Evolutionary conservation across 2,888 invertebrate genomes (phyloP), one percentile per base, ranked within the genome.

Genomic region (Apoderus coryli): DNA sequence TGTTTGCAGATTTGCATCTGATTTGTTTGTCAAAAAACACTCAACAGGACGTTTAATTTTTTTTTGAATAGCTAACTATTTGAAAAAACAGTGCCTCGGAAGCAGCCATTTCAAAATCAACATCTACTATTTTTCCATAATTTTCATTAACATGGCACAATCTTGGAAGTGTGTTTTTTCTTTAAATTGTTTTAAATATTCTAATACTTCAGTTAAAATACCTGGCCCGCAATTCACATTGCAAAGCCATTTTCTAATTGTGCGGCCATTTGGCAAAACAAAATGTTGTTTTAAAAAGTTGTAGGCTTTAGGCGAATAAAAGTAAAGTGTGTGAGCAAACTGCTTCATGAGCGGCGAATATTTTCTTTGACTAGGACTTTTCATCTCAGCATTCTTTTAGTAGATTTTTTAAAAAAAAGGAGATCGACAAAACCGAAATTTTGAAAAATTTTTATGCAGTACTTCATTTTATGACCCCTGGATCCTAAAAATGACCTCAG

Each of bases 301-400:
- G 26, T 43, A 44, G n/a, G 43, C 39, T 27, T 44, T 44, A 4
- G 44, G 44, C 3, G 41, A 43, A 33, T 40, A 40, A 34, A 41
- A 41, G 28, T 42, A 35, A 14, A 42, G 22, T 6, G 37, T 41
- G 14, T 28, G 26, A 7, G 38, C 35, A 34, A 41, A 40, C 29
- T 38, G 16, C 16, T 43, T 43, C 38, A 40, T 42, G 15, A 31
- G 7, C n/a, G 31, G 14, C 7, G 37, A 35, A 29, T 41, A 40
- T 25, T 34, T 10, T n/a, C 31, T n/a, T 16, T 30, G 33, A 3
- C 32, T 29, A 3, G 29, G n/a, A 16, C 23, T 10, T 14, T 9
- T 12, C 6, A 3, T 10, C 28, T 10, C 14, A 3, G 11, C 7
- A 27, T 27, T 34, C 14, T 25, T 15, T 29, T 35, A n/a, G n/a